Evolutionary conservation across 2,888 invertebrate genomes (phyloP).

Genomic region (Eristalinus aeneus): DNA sequence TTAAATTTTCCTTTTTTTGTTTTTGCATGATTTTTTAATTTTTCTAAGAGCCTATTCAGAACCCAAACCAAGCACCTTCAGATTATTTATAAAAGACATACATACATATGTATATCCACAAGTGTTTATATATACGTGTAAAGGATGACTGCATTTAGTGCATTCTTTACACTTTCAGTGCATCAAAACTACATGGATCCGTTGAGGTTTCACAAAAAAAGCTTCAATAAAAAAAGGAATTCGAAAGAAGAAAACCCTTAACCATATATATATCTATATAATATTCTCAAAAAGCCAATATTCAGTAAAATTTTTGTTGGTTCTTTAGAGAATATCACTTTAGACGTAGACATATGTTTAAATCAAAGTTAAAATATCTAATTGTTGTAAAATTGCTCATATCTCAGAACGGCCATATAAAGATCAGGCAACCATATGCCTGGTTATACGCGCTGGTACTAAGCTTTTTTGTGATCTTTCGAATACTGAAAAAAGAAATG

Average conservation of each 20-base stretch:
- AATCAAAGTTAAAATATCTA: conserved; percentile 60
- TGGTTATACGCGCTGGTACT: neutral
- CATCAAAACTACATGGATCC: too few relatives aligned
- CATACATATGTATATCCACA: too few relatives aligned
- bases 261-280: too few relatives aligned
- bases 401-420: conserved; percentile 13
- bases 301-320: conserved; percentile 29
- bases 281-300: too few relatives aligned
- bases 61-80: conserved; percentile 27
- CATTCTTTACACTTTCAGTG: too few relatives aligned
- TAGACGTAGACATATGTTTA: conserved; percentile 65
- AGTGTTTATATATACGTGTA: conserved; percentile 64
- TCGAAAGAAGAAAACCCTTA: neutral
- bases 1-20: conserved; percentile 41
- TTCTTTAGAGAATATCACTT: conserved; percentile 54
- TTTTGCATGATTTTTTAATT: conserved; percentile 31
- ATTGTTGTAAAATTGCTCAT: conserved; percentile 38
- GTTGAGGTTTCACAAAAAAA: too few relatives aligned
- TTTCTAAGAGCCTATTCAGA: conserved; percentile 42
- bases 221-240: too few relatives aligned
- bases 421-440: conserved; percentile 22
- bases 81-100: conserved; percentile 37
- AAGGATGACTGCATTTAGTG: too few relatives aligned
- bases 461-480: neutral
- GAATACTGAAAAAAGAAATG: neutral